phyloP scores from a whole-genome alignment of 2,113 vertebrate genomes.

The Spilogale gracilis region DNA sequence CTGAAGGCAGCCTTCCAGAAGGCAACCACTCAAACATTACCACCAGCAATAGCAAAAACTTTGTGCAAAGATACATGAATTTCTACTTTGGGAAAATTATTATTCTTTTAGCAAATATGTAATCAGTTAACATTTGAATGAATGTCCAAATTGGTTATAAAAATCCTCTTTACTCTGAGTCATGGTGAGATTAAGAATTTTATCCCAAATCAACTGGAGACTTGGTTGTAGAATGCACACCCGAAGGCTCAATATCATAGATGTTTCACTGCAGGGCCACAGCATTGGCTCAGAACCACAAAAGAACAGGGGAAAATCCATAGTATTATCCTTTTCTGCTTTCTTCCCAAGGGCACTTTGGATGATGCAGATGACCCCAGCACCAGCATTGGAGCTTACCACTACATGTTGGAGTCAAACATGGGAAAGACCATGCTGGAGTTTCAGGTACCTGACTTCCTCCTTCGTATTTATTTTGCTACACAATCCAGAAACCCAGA shows the following conservation, averaged over 20 bases:
- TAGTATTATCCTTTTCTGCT: background rate
- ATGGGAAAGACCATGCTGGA: conserved; percentile 94
- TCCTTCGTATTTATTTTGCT: background rate
- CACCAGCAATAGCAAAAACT: background rate
- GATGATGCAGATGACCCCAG: conserved; percentile 92
- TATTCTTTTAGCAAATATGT: background rate
- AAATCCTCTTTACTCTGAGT: background rate
- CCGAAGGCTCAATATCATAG: background rate
- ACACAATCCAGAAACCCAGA: background rate
- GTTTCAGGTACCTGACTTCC: conserved; percentile 91
- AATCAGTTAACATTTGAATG: background rate
- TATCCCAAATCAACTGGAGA: background rate
- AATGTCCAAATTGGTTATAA: conserved; percentile 8
- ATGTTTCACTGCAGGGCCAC: background rate
- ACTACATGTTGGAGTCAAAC: conserved; percentile 92
- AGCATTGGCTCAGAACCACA: background rate
- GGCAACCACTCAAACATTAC: background rate
- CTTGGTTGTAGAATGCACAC: background rate
- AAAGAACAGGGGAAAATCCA: background rate
- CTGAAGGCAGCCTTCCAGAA: background rate
- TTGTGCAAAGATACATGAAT: background rate
- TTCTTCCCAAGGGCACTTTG: conserved; percentile 88
- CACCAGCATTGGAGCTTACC: conserved; percentile 94
- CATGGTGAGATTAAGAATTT: background rate
- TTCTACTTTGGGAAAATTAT: conserved; percentile 12